Base-by-base conservation (phyloP, 1,140 invertebrate species). In the Brachionus calyciflorus region DNA sequence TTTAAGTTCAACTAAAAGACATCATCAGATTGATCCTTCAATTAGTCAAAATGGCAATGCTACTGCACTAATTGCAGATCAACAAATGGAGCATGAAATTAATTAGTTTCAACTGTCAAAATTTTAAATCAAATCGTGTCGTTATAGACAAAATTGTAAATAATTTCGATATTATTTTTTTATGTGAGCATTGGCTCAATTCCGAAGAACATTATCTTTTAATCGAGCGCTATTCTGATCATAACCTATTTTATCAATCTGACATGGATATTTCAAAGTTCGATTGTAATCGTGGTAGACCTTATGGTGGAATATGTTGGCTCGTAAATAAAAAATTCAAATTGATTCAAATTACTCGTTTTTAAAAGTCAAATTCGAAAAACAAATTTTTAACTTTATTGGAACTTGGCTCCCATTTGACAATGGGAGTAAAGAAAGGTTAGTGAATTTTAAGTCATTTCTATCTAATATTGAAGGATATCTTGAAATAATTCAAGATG, bases 141-240 rank as follows among this genome's bases (percentile, higher is more conserved):
- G 26, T 63, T n/a, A 63, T 63, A 19, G 57, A 63, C 33, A 40
- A 63, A 63, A n/a, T 63, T 40, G 33, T 63, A 40, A 14, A 63
- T 40, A 63, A 63, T 17, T 21, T 26, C 33, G 57, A 63, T 40
- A 63, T 63, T 17, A 37, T 63, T 19, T 63, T 63, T 24, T 63
- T 63, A 63, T 63, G 57, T 63, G 57, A 63, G 14, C 57, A 63
- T 63, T 63, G 57, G 57, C 57, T 63, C 30, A 63, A 63, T 40
- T 63, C 57, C 17, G 57, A 63, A 40, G 57, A 63, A 40, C 30
- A 63, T 40, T 37, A 37, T 40, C 14, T 40, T 17, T 17, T 63
- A 40, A 63, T 14, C 33, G 30, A 63, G 17, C 30, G 57, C n/a
- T 63, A 63, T 63, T 40, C n/a, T 40, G 40, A 63, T 63, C 57